Percentiles rank a stretch among this genome's conserved stretches.
These are phyloP conservation scores for Irena cyanogastra DNA, from an alignment of 2,113 vertebrate genomes.

Conservation along the genomic window DNA sequence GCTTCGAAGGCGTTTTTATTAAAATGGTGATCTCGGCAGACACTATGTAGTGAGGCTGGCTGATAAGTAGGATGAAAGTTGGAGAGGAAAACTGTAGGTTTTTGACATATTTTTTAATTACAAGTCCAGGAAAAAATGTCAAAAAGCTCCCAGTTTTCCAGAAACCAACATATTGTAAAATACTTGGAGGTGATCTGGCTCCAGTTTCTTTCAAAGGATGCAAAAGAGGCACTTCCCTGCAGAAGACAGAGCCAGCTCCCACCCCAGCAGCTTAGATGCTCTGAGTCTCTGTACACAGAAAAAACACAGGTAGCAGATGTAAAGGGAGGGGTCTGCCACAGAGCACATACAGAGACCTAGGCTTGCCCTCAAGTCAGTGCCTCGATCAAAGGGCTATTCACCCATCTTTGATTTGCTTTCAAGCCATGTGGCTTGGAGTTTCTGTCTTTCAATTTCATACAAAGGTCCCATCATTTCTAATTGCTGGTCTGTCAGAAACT, in stretches of 20 bases:
- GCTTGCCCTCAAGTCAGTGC: not conserved
- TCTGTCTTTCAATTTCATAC: not conserved
- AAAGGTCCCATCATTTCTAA: not conserved
- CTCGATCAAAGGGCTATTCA: not conserved
- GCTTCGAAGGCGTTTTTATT: conserved; percentile 34
- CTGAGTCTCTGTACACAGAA: not conserved
- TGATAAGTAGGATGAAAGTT: not conserved
- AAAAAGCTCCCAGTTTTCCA: not conserved
- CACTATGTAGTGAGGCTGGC: not conserved
- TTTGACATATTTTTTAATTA: not conserved
- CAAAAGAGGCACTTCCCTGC: not conserved
- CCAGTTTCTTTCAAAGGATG: not conserved
- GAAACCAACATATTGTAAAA: not conserved
- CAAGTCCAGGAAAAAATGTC: not conserved
- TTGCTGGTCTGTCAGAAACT: not conserved
- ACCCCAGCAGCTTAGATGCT: not conserved
- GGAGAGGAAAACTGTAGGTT: not conserved
- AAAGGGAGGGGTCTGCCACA: not conserved
- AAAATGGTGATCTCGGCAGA: not conserved
- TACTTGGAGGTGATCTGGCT: not conserved
- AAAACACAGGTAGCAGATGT: not conserved
- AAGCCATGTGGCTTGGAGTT: not conserved
- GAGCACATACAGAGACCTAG: not conserved
- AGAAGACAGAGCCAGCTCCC: not conserved
- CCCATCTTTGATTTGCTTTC: not conserved